Evolutionary conservation across 1,140 invertebrate genomes (phyloP).

Genomic region (Psix sp.): DNA sequence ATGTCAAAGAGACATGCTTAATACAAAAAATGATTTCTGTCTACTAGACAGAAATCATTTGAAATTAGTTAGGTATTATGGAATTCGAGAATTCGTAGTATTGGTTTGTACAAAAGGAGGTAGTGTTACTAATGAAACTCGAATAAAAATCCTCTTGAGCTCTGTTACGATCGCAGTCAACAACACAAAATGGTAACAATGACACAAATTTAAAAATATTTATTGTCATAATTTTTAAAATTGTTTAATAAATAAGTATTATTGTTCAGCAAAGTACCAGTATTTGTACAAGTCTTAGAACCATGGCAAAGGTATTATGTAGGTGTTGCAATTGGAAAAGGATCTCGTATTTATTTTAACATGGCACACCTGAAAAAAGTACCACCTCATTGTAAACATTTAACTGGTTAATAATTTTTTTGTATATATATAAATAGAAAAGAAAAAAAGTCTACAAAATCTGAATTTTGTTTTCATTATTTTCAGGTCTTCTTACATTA

Average conservation of each 20-base stretch:
- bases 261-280: slow-evolving; percentile 82
- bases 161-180: slow-evolving; percentile 89
- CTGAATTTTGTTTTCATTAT: not conserved
- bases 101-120: slow-evolving; percentile 80
- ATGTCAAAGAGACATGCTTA: slow-evolving; percentile 70
- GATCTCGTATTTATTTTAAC: slow-evolving; percentile 87
- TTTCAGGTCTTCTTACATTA: slow-evolving; percentile 82
- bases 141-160: slow-evolving; percentile 90
- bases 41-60: slow-evolving; percentile 78
- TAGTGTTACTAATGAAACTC: slow-evolving; percentile 85
- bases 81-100: slow-evolving; percentile 89
- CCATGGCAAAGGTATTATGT: slow-evolving; percentile 88
- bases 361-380: slow-evolving; percentile 91
- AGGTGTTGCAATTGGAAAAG: slow-evolving; percentile 86
- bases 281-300: slow-evolving; percentile 91
- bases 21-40: slow-evolving; percentile 81
- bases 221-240: no score
- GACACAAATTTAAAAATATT: no score
- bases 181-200: slow-evolving; percentile 87
- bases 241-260: no score
- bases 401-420: slow-evolving; percentile 79
- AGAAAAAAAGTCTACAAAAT: not conserved
- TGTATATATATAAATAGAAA: slow-evolving; percentile 2
- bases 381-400: slow-evolving; percentile 88
- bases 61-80: slow-evolving; percentile 85